Evolutionary conservation across 2,888 invertebrate genomes (phyloP).

Genomic region (Volucella bombylans): DNA sequence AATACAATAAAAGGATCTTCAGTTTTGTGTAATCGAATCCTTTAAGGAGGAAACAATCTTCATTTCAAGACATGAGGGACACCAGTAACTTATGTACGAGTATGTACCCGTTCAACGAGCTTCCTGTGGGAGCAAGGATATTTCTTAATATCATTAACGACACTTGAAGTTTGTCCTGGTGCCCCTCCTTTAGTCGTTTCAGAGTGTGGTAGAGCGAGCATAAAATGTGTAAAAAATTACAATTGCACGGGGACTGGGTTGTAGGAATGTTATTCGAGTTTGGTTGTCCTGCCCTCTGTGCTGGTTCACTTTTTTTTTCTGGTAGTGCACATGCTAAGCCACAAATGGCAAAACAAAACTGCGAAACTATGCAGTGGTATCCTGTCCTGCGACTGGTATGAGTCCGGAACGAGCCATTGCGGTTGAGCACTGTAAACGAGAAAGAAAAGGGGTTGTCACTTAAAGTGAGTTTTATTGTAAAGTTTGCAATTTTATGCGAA

Average conservation of each 20-base stretch:
- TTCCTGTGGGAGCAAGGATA: constrained; percentile 25
- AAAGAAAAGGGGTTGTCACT: constrained; percentile 61
- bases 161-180: constrained; percentile 58
- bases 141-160: constrained; percentile 68
- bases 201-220: constrained; percentile 11
- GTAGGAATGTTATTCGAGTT: constrained; percentile 61
- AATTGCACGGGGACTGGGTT: constrained; percentile 45
- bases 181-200: constrained; percentile 7
- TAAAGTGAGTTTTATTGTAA: constrained; percentile 69
- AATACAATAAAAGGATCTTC: constrained; percentile 16
- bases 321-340: constrained; percentile 42
- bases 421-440: constrained; percentile 43
- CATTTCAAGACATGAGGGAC: neutral
- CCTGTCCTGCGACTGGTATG: constrained; percentile 13
- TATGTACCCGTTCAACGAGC: neutral
- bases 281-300: constrained; percentile 24
- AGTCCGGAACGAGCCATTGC: constrained; percentile 45
- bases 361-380: constrained; percentile 37
- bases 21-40: constrained; percentile 40
- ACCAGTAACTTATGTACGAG: constrained; percentile 2
- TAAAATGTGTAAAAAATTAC: constrained; percentile 59
- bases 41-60: neutral
- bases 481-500: constrained; percentile 60
- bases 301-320: constrained; percentile 35
- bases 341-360: constrained; percentile 9